Percentiles rank a stretch among this genome's conserved stretches.
Evolutionary conservation across 1,140 invertebrate genomes (phyloP).

Genomic region (Macrostomum lignano): DNA sequence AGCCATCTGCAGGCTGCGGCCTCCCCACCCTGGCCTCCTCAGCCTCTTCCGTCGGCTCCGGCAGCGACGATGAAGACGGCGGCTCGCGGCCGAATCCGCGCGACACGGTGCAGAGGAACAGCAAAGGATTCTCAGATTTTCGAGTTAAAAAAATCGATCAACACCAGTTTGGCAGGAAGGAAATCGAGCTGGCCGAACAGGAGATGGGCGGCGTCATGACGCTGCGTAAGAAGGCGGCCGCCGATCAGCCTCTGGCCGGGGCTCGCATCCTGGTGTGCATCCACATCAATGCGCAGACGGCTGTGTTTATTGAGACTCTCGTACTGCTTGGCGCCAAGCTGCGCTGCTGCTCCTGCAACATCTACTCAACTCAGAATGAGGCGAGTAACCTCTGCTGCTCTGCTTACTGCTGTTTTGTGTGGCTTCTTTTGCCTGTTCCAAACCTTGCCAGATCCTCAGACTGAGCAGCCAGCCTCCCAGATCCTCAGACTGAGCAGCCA

Average conservation of each 20-base stretch:
- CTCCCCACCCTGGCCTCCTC: too few relatives aligned
- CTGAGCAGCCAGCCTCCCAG: too few relatives aligned
- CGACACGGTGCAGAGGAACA: constrained; percentile 53
- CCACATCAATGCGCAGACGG: constrained; percentile 87
- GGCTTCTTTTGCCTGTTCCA: too few relatives aligned
- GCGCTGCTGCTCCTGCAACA: constrained; percentile 82
- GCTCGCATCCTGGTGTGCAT: constrained; percentile 87
- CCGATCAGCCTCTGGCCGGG: constrained; percentile 71
- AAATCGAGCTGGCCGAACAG: constrained; percentile 95
- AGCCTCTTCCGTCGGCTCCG: too few relatives aligned
- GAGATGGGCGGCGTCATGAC: constrained; percentile 95
- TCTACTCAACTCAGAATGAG: constrained; percentile 84
- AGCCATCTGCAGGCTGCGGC: too few relatives aligned
- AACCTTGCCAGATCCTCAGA: too few relatives aligned
- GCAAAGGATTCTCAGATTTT: constrained; percentile 50
- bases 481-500: too few relatives aligned
- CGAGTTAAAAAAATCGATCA: constrained; percentile 67
- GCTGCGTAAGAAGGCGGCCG: constrained; percentile 52
- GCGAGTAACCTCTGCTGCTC: too few relatives aligned
- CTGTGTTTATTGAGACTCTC: constrained; percentile 72
- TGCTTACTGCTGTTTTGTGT: too few relatives aligned
- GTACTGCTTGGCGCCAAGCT: constrained; percentile 59
- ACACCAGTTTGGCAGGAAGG: constrained; percentile 61
- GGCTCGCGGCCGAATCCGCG: too few relatives aligned
- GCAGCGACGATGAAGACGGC: too few relatives aligned